phyloP scores from a whole-genome alignment of 2,113 vertebrate genomes.

The Eonycteris spelaea region DNA sequence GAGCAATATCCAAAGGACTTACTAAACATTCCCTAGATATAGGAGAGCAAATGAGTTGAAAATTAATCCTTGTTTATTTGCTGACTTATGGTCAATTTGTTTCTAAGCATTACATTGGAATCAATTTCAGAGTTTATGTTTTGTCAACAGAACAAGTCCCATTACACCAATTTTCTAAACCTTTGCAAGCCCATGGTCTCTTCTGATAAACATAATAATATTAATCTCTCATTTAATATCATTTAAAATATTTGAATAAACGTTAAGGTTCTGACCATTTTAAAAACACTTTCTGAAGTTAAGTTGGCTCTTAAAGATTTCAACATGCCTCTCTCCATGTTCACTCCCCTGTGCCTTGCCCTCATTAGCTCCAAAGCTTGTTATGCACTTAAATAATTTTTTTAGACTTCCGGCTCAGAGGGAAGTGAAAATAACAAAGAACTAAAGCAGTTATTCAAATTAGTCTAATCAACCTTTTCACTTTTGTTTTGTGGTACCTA shows the following conservation, averaged over 20 bases:
- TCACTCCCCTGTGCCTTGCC: not conserved
- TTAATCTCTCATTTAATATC: not conserved
- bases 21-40: not conserved
- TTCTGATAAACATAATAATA: constrained; percentile 30
- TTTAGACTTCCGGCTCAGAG: not conserved
- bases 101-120: not conserved
- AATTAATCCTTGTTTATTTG: not conserved
- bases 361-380: not conserved
- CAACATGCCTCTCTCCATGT: not conserved
- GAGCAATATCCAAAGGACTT: not conserved
- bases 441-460: not conserved
- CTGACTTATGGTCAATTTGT: not conserved
- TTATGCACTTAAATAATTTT: not conserved
- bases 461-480: not conserved
- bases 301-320: not conserved
- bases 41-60: not conserved
- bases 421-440: not conserved
- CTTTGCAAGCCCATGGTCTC: not conserved
- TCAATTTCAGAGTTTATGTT: not conserved
- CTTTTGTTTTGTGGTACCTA: not conserved
- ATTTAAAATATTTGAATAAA: constrained; percentile 1
- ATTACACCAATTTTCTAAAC: not conserved
- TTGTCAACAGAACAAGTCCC: not conserved
- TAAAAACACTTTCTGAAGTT: not conserved
- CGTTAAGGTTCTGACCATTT: not conserved